phyloP scores from a whole-genome alignment of 1,140 invertebrate genomes.

The Helicorthomorpha holstii region DNA sequence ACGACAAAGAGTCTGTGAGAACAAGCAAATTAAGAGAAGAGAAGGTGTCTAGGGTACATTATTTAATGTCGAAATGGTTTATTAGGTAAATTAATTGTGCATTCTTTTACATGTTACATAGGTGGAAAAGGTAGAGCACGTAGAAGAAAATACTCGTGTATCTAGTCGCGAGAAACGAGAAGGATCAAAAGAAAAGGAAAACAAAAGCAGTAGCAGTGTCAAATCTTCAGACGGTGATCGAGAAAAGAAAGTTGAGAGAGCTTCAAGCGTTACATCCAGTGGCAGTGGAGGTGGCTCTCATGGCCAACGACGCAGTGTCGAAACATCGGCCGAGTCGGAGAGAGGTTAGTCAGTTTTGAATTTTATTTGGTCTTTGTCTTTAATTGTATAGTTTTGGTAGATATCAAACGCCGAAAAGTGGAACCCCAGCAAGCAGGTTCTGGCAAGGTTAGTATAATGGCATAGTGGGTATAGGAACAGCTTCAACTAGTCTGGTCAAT shows the following conservation, averaged over 20 bases:
- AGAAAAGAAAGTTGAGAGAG: neutral
- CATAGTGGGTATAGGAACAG: neutral
- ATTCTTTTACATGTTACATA: too few species aligned
- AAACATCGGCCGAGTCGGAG: neutral
- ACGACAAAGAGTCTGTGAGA: too few species aligned
- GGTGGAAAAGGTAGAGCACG: too few species aligned
- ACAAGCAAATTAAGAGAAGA: too few species aligned
- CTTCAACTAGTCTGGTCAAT: neutral
- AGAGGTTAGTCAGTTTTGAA: neutral
- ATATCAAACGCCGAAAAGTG: neutral
- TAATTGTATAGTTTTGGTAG: neutral
- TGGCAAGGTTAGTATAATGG: neutral
- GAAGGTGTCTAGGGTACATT: too few species aligned
- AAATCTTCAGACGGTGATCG: neutral
- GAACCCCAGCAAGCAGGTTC: neutral
- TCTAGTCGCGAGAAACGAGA: neutral
- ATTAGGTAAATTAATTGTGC: too few species aligned
- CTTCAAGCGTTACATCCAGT: neutral
- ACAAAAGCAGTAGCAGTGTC: neutral
- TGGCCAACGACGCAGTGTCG: slow-evolving; percentile 1
- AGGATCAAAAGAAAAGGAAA: neutral
- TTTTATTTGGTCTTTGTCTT: neutral
- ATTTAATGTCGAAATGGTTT: too few species aligned
- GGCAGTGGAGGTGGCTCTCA: neutral
- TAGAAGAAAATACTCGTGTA: too few species aligned